Evolutionary conservation across 2,888 invertebrate species (phyloP), one percentile per base, ranked within the genome.

Genomic region (Scelioninae gen. 2): DNA sequence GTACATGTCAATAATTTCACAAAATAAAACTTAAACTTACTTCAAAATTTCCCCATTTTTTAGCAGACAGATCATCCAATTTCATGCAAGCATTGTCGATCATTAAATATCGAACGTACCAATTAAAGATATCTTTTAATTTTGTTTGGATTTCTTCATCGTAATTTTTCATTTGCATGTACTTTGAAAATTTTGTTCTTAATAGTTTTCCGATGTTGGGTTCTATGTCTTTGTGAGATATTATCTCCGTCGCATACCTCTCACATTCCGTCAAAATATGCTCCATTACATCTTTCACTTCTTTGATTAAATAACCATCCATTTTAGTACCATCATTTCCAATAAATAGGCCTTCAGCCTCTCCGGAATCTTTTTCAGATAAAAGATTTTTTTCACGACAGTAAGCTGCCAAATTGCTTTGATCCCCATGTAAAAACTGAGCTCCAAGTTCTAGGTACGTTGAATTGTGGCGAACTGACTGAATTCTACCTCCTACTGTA

Each of bases 341-440:
- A 10, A 89, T 61, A 78, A 87, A 89, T 33, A 85, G 75, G 67
- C 91, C 91, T 76, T 88, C 83, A 1, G 90, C 91, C 84, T 91
- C 91, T 76, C 86, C 85, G 0, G 89, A 89, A 28, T 83, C 83
- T 60, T 83, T 78, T n/a, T 85, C 78, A 4, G 88, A 87, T 10
- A 90, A 75, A 28, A 91, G 84, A 53, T 87, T 80, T 64, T 87
- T 79, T 48, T 87, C 68, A 52, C 85, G 76, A 9, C 90, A 88
- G 18, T 89, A 81, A 73, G 87, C 80, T 64, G 87, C 90, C 16
- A 91, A 80, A n/a, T 83, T 80, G 80, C 89, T 91, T 53, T 85
- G 80, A 61, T 88, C 87, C 0, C 91, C 91, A 78, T 91, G 91
- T 35, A 91, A 82, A 90, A 90, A 91, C 79, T 91, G 91, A 0